Evolutionary conservation across 2,113 vertebrate genomes (phyloP).

Genomic region (Catharus bicknelli): DNA sequence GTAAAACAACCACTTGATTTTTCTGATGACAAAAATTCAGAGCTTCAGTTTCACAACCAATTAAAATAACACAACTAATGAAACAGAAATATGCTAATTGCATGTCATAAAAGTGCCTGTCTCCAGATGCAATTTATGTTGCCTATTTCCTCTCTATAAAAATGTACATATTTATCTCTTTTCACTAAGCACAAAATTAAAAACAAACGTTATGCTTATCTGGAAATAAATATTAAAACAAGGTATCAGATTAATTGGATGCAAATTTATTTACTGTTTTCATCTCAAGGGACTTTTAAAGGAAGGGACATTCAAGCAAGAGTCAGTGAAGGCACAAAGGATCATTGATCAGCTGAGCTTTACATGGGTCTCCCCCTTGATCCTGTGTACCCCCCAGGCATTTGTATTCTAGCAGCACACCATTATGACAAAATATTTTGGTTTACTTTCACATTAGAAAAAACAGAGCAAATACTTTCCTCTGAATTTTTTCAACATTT

Average conservation of each 20-base stretch:
- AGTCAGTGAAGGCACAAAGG: background rate
- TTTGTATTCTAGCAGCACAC: background rate
- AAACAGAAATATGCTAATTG: conserved; percentile 16
- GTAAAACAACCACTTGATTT: conserved; percentile 21
- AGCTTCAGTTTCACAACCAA: background rate
- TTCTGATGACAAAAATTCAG: background rate
- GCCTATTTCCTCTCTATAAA: conserved; percentile 24
- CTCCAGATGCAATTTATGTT: conserved; percentile 1
- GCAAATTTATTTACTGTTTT: background rate
- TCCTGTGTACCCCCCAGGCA: background rate
- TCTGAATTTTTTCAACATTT: background rate
- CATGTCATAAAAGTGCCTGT: conserved; percentile 9
- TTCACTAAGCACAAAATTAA: conserved; percentile 5
- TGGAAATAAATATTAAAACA: background rate
- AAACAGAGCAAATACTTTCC: background rate
- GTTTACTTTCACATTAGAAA: background rate
- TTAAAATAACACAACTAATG: conserved; percentile 38
- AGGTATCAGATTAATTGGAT: background rate
- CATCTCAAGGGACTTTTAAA: background rate
- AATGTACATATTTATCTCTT: background rate
- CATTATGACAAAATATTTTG: background rate
- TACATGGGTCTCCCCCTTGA: background rate
- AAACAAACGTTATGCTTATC: background rate
- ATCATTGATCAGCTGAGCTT: background rate
- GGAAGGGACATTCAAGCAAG: background rate